Percentiles rank a stretch among this genome's conserved stretches.
Conservation (phyloP, 2,113 vertebrate genomes). For the Ginglymostoma cirratum region DNA sequence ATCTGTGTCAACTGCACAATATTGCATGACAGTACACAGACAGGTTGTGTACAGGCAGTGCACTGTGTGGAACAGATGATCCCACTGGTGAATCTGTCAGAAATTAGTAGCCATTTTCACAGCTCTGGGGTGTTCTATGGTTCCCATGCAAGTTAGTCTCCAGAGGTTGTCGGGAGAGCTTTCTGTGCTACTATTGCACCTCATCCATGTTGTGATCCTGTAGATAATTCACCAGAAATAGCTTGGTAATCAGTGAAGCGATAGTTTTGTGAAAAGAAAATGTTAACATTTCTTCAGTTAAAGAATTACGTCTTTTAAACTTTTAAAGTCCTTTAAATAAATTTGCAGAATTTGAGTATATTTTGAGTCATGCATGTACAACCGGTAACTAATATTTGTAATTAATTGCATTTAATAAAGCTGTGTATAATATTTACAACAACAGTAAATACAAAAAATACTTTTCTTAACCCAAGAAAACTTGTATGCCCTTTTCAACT, state of each 20-base stretch:
- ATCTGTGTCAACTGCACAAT: background rate
- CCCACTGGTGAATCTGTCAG: background rate
- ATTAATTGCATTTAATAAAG: background rate
- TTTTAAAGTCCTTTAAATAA: background rate
- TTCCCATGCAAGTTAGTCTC: background rate
- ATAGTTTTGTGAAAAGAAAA: background rate
- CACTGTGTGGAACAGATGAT: background rate
- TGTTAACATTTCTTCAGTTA: background rate
- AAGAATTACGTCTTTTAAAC: background rate
- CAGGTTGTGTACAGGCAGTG: background rate
- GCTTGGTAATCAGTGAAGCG: background rate
- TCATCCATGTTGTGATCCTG: background rate
- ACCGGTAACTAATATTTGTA: background rate
- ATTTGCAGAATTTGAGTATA: background rate
- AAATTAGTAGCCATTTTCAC: background rate
- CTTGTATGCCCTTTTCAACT: background rate
- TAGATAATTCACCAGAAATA: background rate
- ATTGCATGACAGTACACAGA: background rate
- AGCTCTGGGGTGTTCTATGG: background rate
- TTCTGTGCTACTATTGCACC: background rate
- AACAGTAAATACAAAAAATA: background rate
- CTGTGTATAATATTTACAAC: background rate
- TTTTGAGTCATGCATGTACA: background rate
- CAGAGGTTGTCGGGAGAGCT: background rate
- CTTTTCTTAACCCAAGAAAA: background rate